phyloP scores from a whole-genome alignment of 1,140 invertebrate genomes.

The Ptiloglossa arizonensis region DNA sequence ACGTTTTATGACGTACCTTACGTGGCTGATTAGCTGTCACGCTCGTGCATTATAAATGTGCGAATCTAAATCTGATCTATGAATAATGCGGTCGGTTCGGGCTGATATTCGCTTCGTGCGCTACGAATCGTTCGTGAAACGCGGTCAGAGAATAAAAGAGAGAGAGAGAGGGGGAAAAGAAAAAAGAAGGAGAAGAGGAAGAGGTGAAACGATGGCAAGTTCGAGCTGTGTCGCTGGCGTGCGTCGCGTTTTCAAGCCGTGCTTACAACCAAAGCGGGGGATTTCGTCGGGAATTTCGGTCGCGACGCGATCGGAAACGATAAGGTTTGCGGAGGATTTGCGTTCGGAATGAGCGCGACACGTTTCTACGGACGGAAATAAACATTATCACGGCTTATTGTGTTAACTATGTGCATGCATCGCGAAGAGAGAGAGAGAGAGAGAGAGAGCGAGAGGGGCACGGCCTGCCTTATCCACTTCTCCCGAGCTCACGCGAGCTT shows the following conservation, averaged over 20 bases:
- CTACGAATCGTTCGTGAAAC: constrained; percentile 41
- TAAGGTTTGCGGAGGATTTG: constrained; percentile 12
- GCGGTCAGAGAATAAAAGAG: neutral
- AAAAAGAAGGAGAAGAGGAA: neutral
- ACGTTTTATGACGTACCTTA: constrained; percentile 68
- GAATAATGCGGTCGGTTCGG: constrained; percentile 60
- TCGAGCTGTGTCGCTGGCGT: neutral
- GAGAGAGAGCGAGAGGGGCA: too few relatives aligned
- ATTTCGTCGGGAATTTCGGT: constrained; percentile 1
- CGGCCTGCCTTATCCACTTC: constrained; percentile 57
- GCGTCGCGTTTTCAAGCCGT: neutral
- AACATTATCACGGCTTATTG: constrained; percentile 66
- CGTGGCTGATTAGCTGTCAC: constrained; percentile 69
- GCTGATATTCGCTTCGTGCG: constrained; percentile 52
- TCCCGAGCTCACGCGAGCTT: constrained; percentile 61
- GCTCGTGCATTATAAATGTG: constrained; percentile 69
- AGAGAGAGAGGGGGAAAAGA: neutral
- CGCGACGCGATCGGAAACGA: neutral
- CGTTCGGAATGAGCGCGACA: constrained; percentile 19
- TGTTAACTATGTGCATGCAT: constrained; percentile 61
- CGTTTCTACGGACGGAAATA: constrained; percentile 54
- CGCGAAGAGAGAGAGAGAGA: constrained; percentile 28
- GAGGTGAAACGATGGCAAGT: neutral
- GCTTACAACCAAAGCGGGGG: neutral
- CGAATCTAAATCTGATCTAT: constrained; percentile 69